Base-by-base conservation (phyloP, 1,140 invertebrate species). In the Macrotrachela quadricornifera region DNA sequence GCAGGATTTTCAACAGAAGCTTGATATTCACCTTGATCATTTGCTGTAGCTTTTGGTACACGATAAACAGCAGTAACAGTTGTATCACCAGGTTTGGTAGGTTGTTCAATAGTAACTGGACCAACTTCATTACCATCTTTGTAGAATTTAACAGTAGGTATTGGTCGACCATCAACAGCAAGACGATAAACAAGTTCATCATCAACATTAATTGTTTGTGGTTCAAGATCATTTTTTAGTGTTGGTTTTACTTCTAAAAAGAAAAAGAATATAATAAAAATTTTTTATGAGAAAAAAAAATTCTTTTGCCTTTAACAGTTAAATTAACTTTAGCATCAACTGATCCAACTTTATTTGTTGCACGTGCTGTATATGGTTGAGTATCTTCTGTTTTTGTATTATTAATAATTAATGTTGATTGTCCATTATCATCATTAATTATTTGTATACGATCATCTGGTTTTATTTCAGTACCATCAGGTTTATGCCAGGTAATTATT, bases 1-100 rank as follows among this genome's bases (percentile, higher is more conserved):
- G 87, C 86, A 59, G 84, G 77, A 70, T 92, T 95, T 71, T 87
- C 84, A 60, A 88, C 87, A 41, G 85, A 90, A 66, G 86, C 92
- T 68, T 94, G 87, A 67, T 91, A 95, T 86, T 87, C 94, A 57
- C 83, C 86, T 61, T 83, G 79, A 74, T 95, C 87, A 61, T 76
- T 73, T 60, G 78, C 75, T 66, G 78, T 80, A 36, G 83, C 81
- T 67, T 76, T 74, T 49, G 79, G 77, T 63, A 95, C 86, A 16
- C 43, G 30, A 1, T 46, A 16, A 17, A 44, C 51, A 11, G 16
- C 16, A n/a, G 21, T 30, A 38, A 49, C 30, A 30, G 37, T n/a
- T 44, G 48, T 46, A 16, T 49, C 43, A 16, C 46, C 41, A 42
- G 41, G 36, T 16, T 8, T 41, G 15, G 13, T 40, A 2, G 39